Base-by-base conservation (phyloP, 2,888 invertebrate species). In the Caenorhabditis sulstoni region DNA sequence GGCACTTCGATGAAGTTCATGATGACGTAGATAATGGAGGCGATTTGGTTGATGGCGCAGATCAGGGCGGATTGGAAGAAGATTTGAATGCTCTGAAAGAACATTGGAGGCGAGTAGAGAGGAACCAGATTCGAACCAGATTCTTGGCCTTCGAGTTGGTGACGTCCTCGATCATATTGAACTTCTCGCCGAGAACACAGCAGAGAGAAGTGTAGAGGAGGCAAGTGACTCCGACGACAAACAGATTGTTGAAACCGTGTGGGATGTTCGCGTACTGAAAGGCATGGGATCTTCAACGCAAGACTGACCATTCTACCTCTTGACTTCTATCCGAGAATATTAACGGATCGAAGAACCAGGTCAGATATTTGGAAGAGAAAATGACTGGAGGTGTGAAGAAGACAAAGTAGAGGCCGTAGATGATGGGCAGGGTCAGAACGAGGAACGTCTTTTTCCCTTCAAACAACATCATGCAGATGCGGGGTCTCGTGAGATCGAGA, bases 301-400 rank as follows among this genome's bases (percentile, higher is more conserved):
- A 23, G 8, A 7, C 39, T 1, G 22, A 9, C 5, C 9, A 0
- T 35, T 39, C 22, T 11, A 67, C 67, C 58, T 67, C 67, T 14
- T 35, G 7, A 18, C 49, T 59, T 1, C 52, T 29, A 29, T 68
- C 44, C n/a, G 53, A 64, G n/a, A 59, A 70, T 11, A 82, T 77
- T 29, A 70, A 41, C 1, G 82, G 82, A 20, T 79, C 62, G 45
- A 78, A 80, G 35, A 82, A 80, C 82, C 79, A 80, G 3, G 82
- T 75, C 50, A 61, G 47, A 44, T 68, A 70, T 29, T 65, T 61
- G 3, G 80, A 71, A 7, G 70, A 64, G 44, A 82, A 82, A 16
- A 58, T 55, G 0, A 82, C 47, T 29, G 82, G 80, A 11, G 37
- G 39, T 3, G 82, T 82, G 65, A 80, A 82, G 11, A 77, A 50